Evolutionary conservation across 2,113 vertebrate species (phyloP).

Genomic region (Oreochromis niloticus): DNA sequence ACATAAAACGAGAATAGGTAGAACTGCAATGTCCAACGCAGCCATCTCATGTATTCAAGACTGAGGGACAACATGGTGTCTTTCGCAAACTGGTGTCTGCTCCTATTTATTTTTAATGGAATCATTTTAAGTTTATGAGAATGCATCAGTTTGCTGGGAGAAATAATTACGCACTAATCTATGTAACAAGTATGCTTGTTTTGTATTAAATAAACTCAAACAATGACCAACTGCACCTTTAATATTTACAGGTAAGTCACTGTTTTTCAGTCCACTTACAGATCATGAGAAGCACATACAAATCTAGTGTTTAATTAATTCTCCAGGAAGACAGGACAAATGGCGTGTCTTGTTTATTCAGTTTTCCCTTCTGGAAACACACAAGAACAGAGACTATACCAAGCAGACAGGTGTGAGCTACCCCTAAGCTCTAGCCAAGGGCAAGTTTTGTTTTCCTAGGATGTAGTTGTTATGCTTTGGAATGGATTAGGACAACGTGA

Average conservation of each 20-base stretch:
- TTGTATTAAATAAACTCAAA: not conserved
- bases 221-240: not conserved
- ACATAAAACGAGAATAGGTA: not conserved
- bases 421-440: conserved; percentile 50
- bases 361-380: not conserved
- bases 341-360: not conserved
- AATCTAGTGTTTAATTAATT: not conserved
- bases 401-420: conserved; percentile 45
- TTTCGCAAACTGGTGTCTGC: not conserved
- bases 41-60: not conserved
- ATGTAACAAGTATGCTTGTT: not conserved
- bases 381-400: not conserved
- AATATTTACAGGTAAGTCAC: not conserved
- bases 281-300: not conserved
- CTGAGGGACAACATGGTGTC: not conserved
- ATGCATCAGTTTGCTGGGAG: no score
- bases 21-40: not conserved
- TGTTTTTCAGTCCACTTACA: not conserved
- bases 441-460: conserved; percentile 53
- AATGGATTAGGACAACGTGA: conserved; percentile 58
- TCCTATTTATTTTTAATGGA: no score
- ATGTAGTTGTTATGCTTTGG: conserved; percentile 48
- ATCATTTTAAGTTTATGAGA: no score
- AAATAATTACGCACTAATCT: not conserved
- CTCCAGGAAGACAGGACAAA: not conserved